These are phyloP conservation scores for Copsychus sechellarum DNA, from an alignment of 2,113 vertebrate species.

Conservation along the genomic window DNA sequence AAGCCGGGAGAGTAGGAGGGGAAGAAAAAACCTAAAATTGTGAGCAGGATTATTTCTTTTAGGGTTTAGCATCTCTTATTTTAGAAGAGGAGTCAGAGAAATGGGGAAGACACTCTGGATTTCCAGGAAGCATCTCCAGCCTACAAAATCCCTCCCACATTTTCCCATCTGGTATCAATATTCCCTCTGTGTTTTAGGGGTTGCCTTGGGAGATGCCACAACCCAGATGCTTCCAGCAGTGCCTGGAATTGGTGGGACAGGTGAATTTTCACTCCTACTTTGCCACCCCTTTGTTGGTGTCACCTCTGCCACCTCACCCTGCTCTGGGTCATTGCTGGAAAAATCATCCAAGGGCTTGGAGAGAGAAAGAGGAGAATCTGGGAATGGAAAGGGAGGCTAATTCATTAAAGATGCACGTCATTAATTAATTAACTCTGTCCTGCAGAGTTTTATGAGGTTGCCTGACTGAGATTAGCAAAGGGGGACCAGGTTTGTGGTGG, in stretches of 20 bases:
- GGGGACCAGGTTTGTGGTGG: not conserved
- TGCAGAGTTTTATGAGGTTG: not conserved
- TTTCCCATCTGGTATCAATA: not conserved
- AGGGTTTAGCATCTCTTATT: not conserved
- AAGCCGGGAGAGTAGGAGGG: not conserved
- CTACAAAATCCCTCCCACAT: not conserved
- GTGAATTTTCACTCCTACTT: not conserved
- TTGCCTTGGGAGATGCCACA: not conserved
- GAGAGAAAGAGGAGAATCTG: accelerated
- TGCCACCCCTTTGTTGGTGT: not conserved
- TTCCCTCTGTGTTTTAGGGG: not conserved
- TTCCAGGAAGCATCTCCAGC: not conserved
- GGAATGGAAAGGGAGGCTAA: not conserved
- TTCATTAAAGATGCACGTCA: not conserved
- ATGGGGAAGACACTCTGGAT: not conserved
- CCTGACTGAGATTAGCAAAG: accelerated
- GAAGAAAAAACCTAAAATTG: not conserved
- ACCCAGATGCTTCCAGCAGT: not conserved
- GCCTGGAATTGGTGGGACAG: not conserved
- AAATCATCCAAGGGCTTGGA: not conserved
- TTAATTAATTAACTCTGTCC: not conserved
- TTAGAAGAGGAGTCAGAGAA: not conserved
- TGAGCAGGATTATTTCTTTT: not conserved
- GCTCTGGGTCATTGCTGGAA: accelerated
- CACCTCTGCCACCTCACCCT: not conserved